Percentiles rank a stretch among this genome's conserved stretches.
phyloP scores from a whole-genome alignment of 2,797 vertebrate genomes.

The Sebastiscus albofasciatus region DNA sequence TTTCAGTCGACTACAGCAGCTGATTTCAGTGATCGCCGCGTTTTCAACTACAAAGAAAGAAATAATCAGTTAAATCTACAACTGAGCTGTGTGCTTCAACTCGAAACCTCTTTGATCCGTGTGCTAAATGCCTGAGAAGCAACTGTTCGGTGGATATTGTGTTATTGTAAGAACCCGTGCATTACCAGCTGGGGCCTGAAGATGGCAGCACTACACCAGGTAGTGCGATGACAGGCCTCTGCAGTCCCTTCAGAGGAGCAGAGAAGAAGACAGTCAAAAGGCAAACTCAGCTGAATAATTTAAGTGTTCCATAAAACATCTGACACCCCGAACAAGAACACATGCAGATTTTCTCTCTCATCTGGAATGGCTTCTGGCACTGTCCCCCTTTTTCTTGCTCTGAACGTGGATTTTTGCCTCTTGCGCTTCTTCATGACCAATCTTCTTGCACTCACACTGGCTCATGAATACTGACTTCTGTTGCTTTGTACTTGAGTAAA shows the following conservation, averaged over 20 bases:
- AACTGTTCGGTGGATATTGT: neutral
- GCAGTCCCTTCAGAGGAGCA: constrained; percentile 8
- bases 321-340: constrained; percentile 29
- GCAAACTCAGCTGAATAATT: constrained; percentile 63
- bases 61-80: neutral
- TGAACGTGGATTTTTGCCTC: constrained; percentile 13
- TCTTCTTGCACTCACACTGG: neutral
- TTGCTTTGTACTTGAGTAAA: neutral
- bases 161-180: neutral
- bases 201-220: constrained; percentile 54
- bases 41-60: neutral
- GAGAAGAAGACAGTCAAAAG: constrained; percentile 27
- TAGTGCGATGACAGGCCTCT: neutral
- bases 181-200: constrained; percentile 24
- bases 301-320: constrained; percentile 60
- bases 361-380: neutral
- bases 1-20: neutral
- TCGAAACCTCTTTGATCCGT: neutral
- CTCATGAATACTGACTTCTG: neutral
- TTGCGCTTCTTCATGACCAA: neutral
- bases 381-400: neutral
- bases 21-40: neutral
- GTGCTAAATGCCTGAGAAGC: neutral
- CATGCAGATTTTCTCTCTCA: constrained; percentile 15
- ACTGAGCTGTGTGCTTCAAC: neutral